Percentiles rank a stretch among this genome's conserved stretches.
These are phyloP conservation scores for Doris montereyensis DNA, from an alignment of 2,888 invertebrate genomes.

Conservation along the genomic window DNA sequence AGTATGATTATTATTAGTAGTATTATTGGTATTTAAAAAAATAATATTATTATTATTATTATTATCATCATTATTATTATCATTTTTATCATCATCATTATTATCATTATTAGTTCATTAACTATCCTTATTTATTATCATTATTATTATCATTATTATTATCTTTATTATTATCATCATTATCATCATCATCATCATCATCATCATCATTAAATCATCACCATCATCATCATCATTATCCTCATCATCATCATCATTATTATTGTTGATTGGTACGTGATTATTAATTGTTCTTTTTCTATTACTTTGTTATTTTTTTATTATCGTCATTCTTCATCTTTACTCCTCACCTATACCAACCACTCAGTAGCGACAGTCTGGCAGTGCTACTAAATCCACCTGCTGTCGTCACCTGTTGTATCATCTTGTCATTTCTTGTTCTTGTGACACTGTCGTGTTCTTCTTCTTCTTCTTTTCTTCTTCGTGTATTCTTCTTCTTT, in stretches of 20 bases:
- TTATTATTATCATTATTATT: slow-evolving; percentile 8
- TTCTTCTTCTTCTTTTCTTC: no score
- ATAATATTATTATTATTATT: background rate
- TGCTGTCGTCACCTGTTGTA: no score
- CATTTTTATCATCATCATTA: slow-evolving; percentile 1
- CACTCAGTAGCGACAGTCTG: no score
- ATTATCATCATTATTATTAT: background rate
- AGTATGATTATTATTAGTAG: background rate
- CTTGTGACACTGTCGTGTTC: no score
- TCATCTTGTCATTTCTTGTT: no score
- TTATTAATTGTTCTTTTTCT: no score
- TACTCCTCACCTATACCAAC: no score
- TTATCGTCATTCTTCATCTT: no score
- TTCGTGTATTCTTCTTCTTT: no score
- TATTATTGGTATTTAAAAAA: background rate
- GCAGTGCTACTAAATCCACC: no score
- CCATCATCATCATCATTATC: background rate
- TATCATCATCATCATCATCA: slow-evolving; percentile 14
- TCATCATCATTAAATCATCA: background rate
- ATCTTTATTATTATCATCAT: background rate
- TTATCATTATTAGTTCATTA: slow-evolving; percentile 9
- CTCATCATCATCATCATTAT: background rate
- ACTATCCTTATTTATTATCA: background rate
- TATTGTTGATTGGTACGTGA: no score
- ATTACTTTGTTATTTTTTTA: no score